phyloP scores from a whole-genome alignment of 2,888 invertebrate genomes.

The Hypena proboscidalis region DNA sequence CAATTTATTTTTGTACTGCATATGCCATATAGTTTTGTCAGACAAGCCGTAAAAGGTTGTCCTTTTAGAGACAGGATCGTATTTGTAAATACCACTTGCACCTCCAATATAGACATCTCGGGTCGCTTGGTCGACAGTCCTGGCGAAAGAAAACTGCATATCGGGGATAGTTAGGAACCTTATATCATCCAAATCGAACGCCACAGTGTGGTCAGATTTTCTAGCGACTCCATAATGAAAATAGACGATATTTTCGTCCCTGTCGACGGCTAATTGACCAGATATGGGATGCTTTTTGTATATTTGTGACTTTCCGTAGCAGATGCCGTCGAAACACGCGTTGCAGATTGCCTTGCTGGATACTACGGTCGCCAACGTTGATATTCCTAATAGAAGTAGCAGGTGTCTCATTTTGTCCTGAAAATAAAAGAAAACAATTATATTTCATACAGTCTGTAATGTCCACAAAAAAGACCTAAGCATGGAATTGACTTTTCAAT shows the following conservation, averaged over 20 bases:
- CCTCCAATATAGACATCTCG: constrained; percentile 64
- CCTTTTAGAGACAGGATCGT: constrained; percentile 48
- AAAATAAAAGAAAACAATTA: neutral
- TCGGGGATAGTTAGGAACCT: constrained; percentile 52
- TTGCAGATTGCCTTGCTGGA: constrained; percentile 51
- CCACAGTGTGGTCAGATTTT: constrained; percentile 56
- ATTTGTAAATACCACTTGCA: constrained; percentile 59
- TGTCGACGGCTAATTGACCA: constrained; percentile 68
- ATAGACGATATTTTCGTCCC: constrained; percentile 59
- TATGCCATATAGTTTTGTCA: constrained; percentile 65
- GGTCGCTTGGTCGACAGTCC: constrained; percentile 60
- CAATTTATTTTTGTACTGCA: constrained; percentile 62
- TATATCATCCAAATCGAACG: constrained; percentile 60
- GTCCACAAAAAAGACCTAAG: too few species aligned
- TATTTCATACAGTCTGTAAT: neutral
- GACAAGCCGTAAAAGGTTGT: constrained; percentile 51
- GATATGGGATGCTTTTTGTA: constrained; percentile 56
- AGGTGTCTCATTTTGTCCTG: constrained; percentile 41
- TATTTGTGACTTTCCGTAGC: constrained; percentile 59
- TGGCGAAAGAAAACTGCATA: constrained; percentile 63
- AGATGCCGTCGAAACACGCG: constrained; percentile 64
- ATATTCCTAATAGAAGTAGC: constrained; percentile 28
- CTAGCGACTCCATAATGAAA: constrained; percentile 61
- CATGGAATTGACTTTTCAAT: too few species aligned
- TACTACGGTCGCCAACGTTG: constrained; percentile 20